phyloP scores from a whole-genome alignment of 2,113 vertebrate species.

The Salvator merianae region DNA sequence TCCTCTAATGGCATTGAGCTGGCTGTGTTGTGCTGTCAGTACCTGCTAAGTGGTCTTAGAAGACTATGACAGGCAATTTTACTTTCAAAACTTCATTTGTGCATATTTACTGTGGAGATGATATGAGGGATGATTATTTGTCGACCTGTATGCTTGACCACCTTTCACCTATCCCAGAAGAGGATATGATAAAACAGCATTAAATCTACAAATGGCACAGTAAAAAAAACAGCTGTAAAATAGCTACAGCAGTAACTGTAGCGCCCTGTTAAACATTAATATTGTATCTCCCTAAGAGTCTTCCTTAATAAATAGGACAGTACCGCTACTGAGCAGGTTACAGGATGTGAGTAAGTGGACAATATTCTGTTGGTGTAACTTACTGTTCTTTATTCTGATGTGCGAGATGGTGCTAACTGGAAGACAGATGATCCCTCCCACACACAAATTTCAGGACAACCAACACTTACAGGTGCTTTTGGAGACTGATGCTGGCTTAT shows the following conservation, averaged over 20 bases:
- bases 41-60: background rate
- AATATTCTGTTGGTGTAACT: background rate
- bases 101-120: background rate
- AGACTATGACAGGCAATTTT: background rate
- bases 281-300: too few species aligned
- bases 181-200: too few species aligned
- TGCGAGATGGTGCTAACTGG: background rate
- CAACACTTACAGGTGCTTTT: background rate
- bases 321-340: background rate
- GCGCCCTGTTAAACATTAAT: too few species aligned
- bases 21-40: background rate
- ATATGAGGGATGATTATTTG: too few species aligned
- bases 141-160: too few species aligned
- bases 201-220: too few species aligned
- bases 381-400: background rate
- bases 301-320: too few species aligned
- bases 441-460: background rate
- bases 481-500: too few species aligned
- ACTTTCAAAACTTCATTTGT: background rate
- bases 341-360: background rate
- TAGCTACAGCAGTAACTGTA: too few species aligned
- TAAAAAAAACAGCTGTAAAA: too few species aligned
- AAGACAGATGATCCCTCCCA: background rate
- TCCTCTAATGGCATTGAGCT: background rate
- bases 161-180: too few species aligned